phyloP scores from a whole-genome alignment of 2,113 vertebrate species.

The Cyprinodon brontotheroides region DNA sequence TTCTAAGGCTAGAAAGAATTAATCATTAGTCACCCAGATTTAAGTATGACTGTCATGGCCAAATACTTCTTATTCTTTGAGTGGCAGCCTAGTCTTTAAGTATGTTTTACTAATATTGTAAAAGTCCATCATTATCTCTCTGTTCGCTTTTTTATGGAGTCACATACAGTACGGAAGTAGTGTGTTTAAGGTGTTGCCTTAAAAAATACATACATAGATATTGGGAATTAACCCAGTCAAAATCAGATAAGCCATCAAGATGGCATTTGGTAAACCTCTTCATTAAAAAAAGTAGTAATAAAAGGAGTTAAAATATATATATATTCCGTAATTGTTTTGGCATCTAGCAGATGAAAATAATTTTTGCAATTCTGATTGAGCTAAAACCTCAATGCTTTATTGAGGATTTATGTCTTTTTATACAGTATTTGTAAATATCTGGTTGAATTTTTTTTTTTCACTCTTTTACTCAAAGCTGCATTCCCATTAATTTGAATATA shows the following conservation, averaged over 20 bases:
- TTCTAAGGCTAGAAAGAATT: too few relatives aligned
- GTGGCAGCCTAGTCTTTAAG: background rate
- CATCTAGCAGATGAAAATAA: background rate
- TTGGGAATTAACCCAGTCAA: too few relatives aligned
- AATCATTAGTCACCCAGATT: too few relatives aligned
- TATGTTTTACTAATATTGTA: background rate
- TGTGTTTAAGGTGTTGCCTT: too few relatives aligned
- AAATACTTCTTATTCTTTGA: background rate
- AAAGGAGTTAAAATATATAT: background rate
- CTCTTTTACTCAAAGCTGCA: background rate
- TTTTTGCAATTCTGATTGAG: background rate
- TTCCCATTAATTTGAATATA: constrained; percentile 25
- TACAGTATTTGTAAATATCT: background rate
- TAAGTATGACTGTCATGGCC: too few relatives aligned
- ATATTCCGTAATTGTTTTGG: background rate
- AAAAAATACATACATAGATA: too few relatives aligned
- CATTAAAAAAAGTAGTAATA: background rate
- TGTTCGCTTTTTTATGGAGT: too few relatives aligned
- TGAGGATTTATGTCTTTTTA: background rate
- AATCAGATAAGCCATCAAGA: too few relatives aligned
- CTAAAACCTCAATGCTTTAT: background rate
- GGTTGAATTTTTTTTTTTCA: background rate
- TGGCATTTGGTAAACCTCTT: background rate
- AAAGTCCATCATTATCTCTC: background rate
- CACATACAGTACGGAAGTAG: too few relatives aligned